Evolutionary conservation across 2,797 vertebrate genomes (phyloP).

Genomic region (Numenius phaeopus): DNA sequence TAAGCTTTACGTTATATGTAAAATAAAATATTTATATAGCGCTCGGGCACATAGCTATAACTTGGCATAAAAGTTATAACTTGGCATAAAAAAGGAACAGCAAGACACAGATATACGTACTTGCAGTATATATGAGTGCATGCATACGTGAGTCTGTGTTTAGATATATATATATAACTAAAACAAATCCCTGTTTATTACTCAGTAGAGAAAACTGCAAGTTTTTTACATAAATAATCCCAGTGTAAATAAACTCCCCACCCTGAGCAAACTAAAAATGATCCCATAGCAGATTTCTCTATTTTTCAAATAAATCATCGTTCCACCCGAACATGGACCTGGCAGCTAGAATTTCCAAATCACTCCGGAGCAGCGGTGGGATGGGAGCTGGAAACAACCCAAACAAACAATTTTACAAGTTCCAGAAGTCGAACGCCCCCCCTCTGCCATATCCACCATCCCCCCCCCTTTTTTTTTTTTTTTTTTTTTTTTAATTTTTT

Average conservation of each 20-base stretch:
- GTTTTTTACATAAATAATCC: slow-evolving; percentile 83
- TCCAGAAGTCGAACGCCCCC: slow-evolving; percentile 57
- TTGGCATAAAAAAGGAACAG: not conserved
- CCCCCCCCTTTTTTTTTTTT: not conserved
- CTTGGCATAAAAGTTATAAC: not conserved
- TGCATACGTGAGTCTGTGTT: slow-evolving; percentile 8
- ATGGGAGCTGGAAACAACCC: slow-evolving; percentile 32
- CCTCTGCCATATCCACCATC: not conserved
- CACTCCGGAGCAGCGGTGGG: slow-evolving; percentile 69
- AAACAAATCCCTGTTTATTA: slow-evolving; percentile 73
- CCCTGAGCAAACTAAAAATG: slow-evolving; percentile 64
- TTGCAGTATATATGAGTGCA: not conserved
- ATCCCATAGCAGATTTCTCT: slow-evolving; percentile 74
- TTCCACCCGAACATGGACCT: slow-evolving; percentile 78
- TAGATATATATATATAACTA: not conserved
- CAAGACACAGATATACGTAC: not conserved
- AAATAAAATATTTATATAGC: not conserved
- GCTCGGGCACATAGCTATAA: fast-evolving
- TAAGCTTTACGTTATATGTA: not conserved
- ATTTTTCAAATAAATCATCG: slow-evolving; percentile 81
- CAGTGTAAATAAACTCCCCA: slow-evolving; percentile 82
- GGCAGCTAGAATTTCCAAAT: slow-evolving; percentile 77
- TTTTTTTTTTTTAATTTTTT: not conserved
- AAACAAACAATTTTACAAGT: slow-evolving; percentile 83
- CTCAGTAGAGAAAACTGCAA: slow-evolving; percentile 68